Evolutionary conservation across 2,888 invertebrate species (phyloP).

Genomic region (Tholera decimalis): DNA sequence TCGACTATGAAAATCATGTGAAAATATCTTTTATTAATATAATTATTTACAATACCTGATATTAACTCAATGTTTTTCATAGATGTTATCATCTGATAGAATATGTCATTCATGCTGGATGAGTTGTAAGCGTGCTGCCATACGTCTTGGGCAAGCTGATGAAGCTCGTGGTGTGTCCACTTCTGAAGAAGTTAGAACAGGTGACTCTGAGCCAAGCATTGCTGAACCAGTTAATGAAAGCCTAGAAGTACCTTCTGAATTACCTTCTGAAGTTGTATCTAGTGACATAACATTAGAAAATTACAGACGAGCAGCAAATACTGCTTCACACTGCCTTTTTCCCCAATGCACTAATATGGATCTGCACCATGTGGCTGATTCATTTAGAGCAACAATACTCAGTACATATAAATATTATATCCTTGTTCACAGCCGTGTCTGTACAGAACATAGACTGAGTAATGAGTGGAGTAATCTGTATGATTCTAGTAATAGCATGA

Average conservation of each 20-base stretch:
- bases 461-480: slow-evolving; percentile 3
- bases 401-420: slow-evolving; percentile 21
- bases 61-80: no score
- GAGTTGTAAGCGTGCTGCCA: no score
- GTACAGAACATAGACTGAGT: slow-evolving; percentile 22
- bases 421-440: slow-evolving; percentile 18
- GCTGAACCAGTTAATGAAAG: not conserved
- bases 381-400: slow-evolving; percentile 15
- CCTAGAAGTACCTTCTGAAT: slow-evolving; percentile 9
- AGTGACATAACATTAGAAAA: not conserved
- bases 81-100: no score
- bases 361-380: slow-evolving; percentile 11
- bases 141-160: no score
- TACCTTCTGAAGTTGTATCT: slow-evolving; percentile 1
- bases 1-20: no score
- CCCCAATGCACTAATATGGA: slow-evolving; percentile 11
- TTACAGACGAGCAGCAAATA: slow-evolving; percentile 26
- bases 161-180: no score
- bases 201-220: no score
- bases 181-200: no score
- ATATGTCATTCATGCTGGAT: no score
- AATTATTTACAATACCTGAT: no score
- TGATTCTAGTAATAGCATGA: slow-evolving; percentile 1
- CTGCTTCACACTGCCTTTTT: slow-evolving; percentile 17
- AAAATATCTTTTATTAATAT: no score